phyloP scores from a whole-genome alignment of 2,888 invertebrate species.

The Drosophila basisetae region DNA sequence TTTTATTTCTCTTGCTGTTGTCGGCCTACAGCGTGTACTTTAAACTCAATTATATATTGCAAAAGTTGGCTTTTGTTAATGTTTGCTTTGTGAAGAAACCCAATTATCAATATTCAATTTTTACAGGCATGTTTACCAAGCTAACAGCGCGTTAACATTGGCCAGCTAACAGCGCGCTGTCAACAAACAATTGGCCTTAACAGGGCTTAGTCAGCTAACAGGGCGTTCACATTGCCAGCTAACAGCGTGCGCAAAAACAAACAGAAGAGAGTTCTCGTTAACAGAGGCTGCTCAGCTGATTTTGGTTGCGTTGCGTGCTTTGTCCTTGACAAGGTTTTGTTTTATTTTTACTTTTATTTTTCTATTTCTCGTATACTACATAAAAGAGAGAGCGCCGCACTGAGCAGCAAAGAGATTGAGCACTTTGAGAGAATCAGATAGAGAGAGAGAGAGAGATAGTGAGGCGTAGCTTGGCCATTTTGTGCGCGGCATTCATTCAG shows the following conservation, averaged over 20 bases:
- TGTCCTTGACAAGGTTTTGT: constrained; percentile 82
- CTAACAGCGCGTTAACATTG: constrained; percentile 34
- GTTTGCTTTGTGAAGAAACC: constrained; percentile 32
- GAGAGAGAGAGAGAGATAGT: constrained; percentile 6
- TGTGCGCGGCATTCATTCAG: constrained; percentile 68
- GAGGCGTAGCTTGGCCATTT: constrained; percentile 50
- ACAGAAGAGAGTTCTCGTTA: constrained; percentile 12
- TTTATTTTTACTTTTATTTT: constrained; percentile 52
- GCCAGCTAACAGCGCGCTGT: constrained; percentile 24
- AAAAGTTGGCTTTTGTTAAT: constrained; percentile 30
- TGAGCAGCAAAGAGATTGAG: constrained; percentile 20
- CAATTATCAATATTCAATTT: constrained; percentile 70
- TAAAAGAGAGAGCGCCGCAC: constrained; percentile 18
- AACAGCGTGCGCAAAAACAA: constrained; percentile 50
- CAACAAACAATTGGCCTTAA: not conserved
- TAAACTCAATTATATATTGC: constrained; percentile 38
- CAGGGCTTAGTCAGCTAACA: constrained; percentile 27
- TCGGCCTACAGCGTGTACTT: constrained; percentile 1
- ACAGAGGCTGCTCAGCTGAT: constrained; percentile 71
- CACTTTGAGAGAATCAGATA: constrained; percentile 5
- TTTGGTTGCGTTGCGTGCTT: constrained; percentile 66
- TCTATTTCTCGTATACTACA: constrained; percentile 25
- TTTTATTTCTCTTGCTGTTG: not conserved
- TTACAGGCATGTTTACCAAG: constrained; percentile 44
- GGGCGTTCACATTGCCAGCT: constrained; percentile 18